These are phyloP conservation scores for Choristoneura rosaceana DNA, from an alignment of 2,888 invertebrate species.

Conservation along the genomic window DNA sequence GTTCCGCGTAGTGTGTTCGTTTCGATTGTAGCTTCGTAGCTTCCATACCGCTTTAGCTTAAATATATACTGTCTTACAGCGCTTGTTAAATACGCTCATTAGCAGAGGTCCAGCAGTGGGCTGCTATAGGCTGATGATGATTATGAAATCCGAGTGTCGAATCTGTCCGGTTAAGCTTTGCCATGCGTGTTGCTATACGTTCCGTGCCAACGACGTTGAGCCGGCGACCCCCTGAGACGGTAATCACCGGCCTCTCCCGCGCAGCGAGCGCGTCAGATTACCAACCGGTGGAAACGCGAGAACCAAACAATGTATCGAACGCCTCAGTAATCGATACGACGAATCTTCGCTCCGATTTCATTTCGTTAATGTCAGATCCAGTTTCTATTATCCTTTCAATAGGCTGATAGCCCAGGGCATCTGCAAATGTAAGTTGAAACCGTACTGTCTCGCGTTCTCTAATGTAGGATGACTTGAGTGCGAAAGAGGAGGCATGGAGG, in stretches of 20 bases:
- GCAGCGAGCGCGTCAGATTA: conserved; percentile 9
- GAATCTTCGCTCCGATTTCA: conserved; percentile 33
- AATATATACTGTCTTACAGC: too few relatives aligned
- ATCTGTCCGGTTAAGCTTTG: too few relatives aligned
- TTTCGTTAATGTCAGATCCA: conserved; percentile 22
- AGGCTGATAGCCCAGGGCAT: conserved; percentile 1
- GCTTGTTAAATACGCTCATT: too few relatives aligned
- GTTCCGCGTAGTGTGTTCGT: too few relatives aligned
- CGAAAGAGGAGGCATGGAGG: not conserved
- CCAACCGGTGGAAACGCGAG: not conserved
- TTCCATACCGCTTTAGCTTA: too few relatives aligned
- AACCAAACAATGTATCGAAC: conserved; percentile 8
- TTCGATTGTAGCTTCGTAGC: too few relatives aligned
- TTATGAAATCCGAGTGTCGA: too few relatives aligned
- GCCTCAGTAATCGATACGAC: conserved; percentile 20
- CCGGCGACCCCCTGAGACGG: conserved; percentile 1
- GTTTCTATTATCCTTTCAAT: conserved; percentile 16
- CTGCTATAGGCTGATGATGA: too few relatives aligned
- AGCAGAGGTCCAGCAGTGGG: too few relatives aligned
- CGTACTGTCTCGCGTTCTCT: not conserved
- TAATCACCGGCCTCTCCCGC: not conserved
- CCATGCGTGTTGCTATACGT: not conserved
- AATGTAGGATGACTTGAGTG: not conserved
- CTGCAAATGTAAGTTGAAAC: not conserved
- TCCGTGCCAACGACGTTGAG: not conserved